Conservation (phyloP, 2,113 vertebrate genomes). For the Elachura formosa region DNA sequence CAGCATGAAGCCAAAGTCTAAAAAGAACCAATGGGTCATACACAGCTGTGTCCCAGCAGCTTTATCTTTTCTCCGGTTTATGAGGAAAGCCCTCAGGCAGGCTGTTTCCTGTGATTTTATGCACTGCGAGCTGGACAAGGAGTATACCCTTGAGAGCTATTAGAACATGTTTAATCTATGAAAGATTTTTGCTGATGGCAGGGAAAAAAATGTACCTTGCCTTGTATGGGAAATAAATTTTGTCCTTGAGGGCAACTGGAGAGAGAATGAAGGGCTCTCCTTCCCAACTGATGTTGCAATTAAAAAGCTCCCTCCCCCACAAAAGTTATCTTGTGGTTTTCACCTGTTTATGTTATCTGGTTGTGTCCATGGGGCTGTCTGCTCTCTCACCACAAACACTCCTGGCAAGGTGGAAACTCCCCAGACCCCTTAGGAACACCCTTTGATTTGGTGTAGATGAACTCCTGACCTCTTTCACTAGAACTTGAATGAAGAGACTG, state of each 20-base stretch:
- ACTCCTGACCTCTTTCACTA: background rate
- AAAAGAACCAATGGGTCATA: background rate
- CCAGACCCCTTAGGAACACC: background rate
- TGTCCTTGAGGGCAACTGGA: background rate
- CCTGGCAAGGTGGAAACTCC: background rate
- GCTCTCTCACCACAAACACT: background rate
- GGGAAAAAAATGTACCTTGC: background rate
- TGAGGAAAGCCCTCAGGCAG: background rate
- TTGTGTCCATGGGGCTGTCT: accelerated
- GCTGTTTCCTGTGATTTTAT: constrained; percentile 9
- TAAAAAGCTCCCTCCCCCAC: background rate
- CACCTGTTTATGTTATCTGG: background rate
- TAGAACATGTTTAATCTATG: background rate
- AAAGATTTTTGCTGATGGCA: background rate
- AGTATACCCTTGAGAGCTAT: background rate
- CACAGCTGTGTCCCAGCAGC: background rate
- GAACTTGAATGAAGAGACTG: background rate
- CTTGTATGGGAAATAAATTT: background rate
- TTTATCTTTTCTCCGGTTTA: background rate
- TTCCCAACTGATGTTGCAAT: background rate
- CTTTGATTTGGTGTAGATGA: background rate
- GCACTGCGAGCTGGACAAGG: background rate
- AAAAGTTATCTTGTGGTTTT: background rate
- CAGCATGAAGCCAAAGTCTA: background rate
- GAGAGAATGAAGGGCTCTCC: background rate